Evolutionary conservation across 1,140 invertebrate genomes (phyloP), one percentile per base, ranked within the genome.

Genomic region (Batillaria attramentaria): DNA sequence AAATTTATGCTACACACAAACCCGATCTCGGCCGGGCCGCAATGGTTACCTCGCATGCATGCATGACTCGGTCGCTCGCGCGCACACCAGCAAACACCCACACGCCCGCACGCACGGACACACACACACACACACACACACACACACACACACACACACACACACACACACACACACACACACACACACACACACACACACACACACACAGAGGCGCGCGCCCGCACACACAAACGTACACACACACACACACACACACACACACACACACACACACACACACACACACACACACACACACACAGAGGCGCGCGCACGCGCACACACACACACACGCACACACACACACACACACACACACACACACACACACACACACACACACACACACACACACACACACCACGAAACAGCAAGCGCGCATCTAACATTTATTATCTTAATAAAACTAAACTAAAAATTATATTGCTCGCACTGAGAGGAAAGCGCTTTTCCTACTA

Each of bases 131-230:
- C 57, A 8, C 57, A 60, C 57, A 60, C 57, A 6, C 6, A 60
- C 57, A 60, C 6, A 60, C 57, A 5, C 18, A 35, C 62, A 65
- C n/a, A 33, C 62, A 60, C 57, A 60, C 57, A 65, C 62, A 33
- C 62, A 65, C 1, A 33, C 4, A 33, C n/a, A 65, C 62, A 65
- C 57, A 60, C 57, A 60, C 57, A 60, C 57, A 60, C 62, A 66
- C 62, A 66, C 62, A 66, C 62, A 66, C 62, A 66, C 62, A 66
- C 62, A 66, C 62, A 66, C 62, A 35, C 62, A 66, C 13, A 35
- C 62, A 66, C 62, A 66, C 31, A 35, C 62, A 66, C 62, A 5
- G 8, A 66, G 31, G 39, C 62, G 33, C 13, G 24, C 62, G 39
- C 62, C 33, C 62, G 33, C 62, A 66, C 62, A 33, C 13, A 33